These are phyloP conservation scores for Crypturellus undulatus DNA, from an alignment of 2,113 vertebrate genomes.

Conservation along the genomic window DNA sequence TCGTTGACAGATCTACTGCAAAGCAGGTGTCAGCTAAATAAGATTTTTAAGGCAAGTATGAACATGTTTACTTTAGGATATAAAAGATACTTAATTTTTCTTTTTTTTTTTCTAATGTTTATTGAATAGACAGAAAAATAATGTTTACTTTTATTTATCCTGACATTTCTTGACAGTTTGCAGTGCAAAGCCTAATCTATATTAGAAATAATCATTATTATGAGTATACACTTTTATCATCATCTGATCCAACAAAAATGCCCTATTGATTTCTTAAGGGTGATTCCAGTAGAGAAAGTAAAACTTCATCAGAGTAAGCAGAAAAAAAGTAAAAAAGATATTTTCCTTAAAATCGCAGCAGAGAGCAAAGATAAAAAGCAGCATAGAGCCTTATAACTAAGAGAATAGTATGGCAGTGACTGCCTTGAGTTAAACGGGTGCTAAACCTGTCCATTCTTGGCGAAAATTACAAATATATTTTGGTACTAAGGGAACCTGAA, in stretches of 20 bases:
- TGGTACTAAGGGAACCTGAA: not conserved
- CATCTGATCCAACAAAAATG: conserved; percentile 32
- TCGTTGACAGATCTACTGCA: not conserved
- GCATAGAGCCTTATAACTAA: not conserved
- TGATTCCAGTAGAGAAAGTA: conserved; percentile 7
- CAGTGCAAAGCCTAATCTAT: conserved; percentile 34
- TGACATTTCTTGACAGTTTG: conserved; percentile 41
- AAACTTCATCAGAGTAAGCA: not conserved
- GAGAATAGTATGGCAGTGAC: not conserved
- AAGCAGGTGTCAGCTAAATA: not conserved
- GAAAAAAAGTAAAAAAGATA: conserved; percentile 2
- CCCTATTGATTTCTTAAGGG: conserved; percentile 22
- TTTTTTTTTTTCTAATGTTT: not conserved
- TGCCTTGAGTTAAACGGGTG: conserved; percentile 5
- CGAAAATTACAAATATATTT: conserved; percentile 13
- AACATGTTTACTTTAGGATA: not conserved
- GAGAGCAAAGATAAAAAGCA: not conserved
- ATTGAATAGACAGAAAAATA: conserved; percentile 11
- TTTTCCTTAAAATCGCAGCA: not conserved
- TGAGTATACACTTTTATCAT: conserved; percentile 34
- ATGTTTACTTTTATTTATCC: conserved; percentile 38
- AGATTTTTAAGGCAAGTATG: not conserved
- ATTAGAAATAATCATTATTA: conserved; percentile 41
- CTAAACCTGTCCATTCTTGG: conserved; percentile 11
- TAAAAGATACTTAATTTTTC: not conserved